phyloP scores from a whole-genome alignment of 2,888 invertebrate species.

The Cyclophora albipunctata region DNA sequence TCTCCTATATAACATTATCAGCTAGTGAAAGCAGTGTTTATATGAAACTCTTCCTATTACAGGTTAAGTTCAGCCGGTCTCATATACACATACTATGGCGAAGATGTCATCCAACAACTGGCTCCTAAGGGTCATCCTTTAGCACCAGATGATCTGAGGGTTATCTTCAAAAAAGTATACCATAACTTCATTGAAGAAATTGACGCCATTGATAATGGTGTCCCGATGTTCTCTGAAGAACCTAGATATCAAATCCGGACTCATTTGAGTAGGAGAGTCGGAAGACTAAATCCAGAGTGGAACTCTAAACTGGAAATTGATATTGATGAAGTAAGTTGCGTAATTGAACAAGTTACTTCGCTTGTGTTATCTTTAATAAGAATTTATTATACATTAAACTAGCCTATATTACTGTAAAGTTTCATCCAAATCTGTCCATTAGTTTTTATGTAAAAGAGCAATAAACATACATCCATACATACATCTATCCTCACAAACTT shows the following conservation, averaged over 20 bases:
- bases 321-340: constrained; percentile 46
- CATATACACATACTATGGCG: constrained; percentile 92
- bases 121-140: constrained; percentile 49
- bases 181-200: constrained; percentile 92
- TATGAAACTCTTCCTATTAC: constrained; percentile 23
- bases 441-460: too few relatives aligned
- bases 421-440: too few relatives aligned
- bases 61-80: constrained; percentile 97
- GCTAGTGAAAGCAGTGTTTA: too few relatives aligned
- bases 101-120: constrained; percentile 81
- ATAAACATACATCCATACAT: too few relatives aligned
- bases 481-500: too few relatives aligned
- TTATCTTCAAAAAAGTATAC: constrained; percentile 84
- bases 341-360: too few relatives aligned
- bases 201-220: constrained; percentile 98
- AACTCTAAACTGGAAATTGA: constrained; percentile 74
- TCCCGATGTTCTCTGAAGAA: constrained; percentile 84
- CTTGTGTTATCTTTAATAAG: too few relatives aligned
- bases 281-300: constrained; percentile 89
- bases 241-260: constrained; percentile 87
- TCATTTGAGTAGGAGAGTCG: constrained; percentile 84
- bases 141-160: constrained; percentile 65
- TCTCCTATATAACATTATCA: neutral
- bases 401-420: too few relatives aligned
- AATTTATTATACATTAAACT: too few relatives aligned